Percentiles rank a stretch among this genome's conserved stretches.
phyloP scores from a whole-genome alignment of 2,797 vertebrate species.

The Oreonectes daqikongensis region DNA sequence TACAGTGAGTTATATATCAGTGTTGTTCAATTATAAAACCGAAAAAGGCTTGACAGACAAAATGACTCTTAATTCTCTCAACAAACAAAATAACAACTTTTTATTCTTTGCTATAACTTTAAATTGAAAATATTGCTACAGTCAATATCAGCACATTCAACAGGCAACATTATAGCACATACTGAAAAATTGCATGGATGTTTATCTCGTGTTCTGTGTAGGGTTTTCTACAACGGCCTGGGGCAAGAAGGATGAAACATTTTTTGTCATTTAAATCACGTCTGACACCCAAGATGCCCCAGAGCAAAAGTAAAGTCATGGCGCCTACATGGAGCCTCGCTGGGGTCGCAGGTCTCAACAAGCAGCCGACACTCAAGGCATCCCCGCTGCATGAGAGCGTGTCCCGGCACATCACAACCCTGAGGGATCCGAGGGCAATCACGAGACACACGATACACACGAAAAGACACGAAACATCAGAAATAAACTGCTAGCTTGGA shows the following conservation, averaged over 20 bases:
- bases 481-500: neutral
- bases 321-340: conserved; percentile 45
- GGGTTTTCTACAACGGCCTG: conserved; percentile 6
- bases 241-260: neutral
- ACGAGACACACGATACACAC: conserved; percentile 11
- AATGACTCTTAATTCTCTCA: no score
- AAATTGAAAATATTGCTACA: no score
- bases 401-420: conserved; percentile 64
- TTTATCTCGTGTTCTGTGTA: neutral
- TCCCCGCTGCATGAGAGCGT: conserved; percentile 59
- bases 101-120: no score
- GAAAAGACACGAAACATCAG: conserved; percentile 29
- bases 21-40: no score
- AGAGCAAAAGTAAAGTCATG: conserved; percentile 37
- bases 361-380: conserved; percentile 54
- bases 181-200: conserved; percentile 1
- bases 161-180: neutral
- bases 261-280: conserved; percentile 33
- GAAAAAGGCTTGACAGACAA: no score
- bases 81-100: no score
- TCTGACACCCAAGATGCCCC: conserved; percentile 36
- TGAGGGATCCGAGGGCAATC: conserved; percentile 54
- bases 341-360: conserved; percentile 58
- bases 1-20: no score
- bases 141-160: conserved; percentile 11